Conservation (phyloP, 2,888 invertebrate genomes). For the Cheilosia vulpina region DNA sequence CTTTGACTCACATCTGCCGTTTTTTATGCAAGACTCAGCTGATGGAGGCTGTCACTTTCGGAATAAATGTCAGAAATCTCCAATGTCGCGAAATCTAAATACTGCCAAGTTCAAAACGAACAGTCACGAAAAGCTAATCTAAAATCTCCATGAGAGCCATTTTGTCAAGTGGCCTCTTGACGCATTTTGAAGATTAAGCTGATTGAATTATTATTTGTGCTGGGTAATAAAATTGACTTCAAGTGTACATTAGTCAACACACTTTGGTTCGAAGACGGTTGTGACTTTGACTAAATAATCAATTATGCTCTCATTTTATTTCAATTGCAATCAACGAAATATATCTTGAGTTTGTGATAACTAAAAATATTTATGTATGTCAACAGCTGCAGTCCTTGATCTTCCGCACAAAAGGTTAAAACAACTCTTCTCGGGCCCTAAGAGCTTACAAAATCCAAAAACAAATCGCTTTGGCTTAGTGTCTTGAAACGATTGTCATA, state of each 20-base stretch:
- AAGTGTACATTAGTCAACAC: background rate
- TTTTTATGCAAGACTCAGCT: no score
- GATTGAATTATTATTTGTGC: background rate
- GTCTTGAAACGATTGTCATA: conserved; percentile 28
- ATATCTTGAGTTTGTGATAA: conserved; percentile 1
- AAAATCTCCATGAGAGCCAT: background rate
- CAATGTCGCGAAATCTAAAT: no score
- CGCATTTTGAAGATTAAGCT: background rate
- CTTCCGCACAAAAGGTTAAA: conserved; percentile 46
- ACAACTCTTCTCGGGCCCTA: conserved; percentile 13
- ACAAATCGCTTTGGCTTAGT: conserved; percentile 4
- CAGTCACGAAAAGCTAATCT: conserved; percentile 19
- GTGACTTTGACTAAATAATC: no score
- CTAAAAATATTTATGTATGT: conserved; percentile 12
- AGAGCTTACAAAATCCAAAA: conserved; percentile 33
- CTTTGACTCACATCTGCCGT: no score
- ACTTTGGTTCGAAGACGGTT: no score
- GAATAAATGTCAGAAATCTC: no score
- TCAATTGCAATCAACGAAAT: conserved; percentile 9
- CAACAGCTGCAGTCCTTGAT: conserved; percentile 43
- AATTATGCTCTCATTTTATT: background rate
- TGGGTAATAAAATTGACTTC: conserved; percentile 13
- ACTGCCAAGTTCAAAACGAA: background rate
- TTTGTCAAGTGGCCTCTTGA: background rate
- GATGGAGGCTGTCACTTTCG: no score